A percentile compares a stretch with the other conserved stretches of the same genome.
These are phyloP conservation scores for Parochlus steinenii DNA, from an alignment of 2,888 invertebrate genomes.

Conservation along the genomic window DNA sequence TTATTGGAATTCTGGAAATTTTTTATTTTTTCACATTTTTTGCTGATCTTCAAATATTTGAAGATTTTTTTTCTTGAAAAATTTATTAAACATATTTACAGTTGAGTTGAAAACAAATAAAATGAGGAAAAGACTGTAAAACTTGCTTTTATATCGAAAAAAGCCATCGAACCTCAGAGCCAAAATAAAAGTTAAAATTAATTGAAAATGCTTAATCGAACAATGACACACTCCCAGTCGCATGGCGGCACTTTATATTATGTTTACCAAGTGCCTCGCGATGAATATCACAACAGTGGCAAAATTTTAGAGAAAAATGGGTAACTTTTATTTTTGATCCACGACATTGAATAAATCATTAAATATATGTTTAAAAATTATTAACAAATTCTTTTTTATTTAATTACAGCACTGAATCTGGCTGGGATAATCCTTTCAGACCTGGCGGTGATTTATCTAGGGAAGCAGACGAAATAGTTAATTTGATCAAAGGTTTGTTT, in stretches of 20 bases:
- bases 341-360: constrained; percentile 8
- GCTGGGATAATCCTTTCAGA: constrained; percentile 95
- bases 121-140: not conserved
- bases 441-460: constrained; percentile 89
- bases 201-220: constrained; percentile 10
- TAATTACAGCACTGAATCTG: constrained; percentile 72
- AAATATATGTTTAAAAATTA: constrained; percentile 4
- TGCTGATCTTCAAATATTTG: not conserved
- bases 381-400: constrained; percentile 12
- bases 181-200: constrained; percentile 1
- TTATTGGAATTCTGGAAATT: constrained; percentile 1
- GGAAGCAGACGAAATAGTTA: constrained; percentile 92
- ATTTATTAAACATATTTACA: not conserved
- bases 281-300: constrained; percentile 13
- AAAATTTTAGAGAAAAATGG: not conserved
- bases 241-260: constrained; percentile 55
- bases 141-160: not conserved
- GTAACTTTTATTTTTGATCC: constrained; percentile 5
- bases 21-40: not conserved
- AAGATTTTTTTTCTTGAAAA: not conserved
- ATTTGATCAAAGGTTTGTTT: constrained; percentile 75
- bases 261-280: constrained; percentile 42
- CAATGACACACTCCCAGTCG: constrained; percentile 31
- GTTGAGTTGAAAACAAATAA: not conserved
- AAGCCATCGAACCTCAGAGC: not conserved